Conservation (phyloP, 1,140 invertebrate species). For the Hyles euphorbiae region DNA sequence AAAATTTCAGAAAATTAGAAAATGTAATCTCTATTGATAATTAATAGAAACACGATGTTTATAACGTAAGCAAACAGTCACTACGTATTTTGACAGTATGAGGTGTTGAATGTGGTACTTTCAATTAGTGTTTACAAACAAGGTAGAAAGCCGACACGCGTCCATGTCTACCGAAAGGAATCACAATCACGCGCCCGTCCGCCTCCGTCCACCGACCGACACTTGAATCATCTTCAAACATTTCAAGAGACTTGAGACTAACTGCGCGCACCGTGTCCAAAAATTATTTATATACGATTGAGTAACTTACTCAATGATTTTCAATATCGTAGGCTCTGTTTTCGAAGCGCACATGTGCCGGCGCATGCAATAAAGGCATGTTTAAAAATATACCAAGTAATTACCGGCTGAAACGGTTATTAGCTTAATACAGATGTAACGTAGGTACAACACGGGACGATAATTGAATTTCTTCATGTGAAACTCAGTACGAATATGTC, state of each 20-base stretch:
- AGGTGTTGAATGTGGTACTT: background rate
- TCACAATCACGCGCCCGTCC: constrained; percentile 16
- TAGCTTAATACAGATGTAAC: no score
- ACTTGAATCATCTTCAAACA: constrained; percentile 19
- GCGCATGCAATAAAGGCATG: background rate
- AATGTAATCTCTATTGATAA: no score
- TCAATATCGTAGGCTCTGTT: background rate
- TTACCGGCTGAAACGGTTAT: no score
- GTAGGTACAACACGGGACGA: no score
- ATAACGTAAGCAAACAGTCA: no score
- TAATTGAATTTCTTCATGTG: no score
- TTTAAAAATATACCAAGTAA: background rate
- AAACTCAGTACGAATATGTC: no score
- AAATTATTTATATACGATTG: constrained; percentile 6
- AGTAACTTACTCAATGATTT: background rate
- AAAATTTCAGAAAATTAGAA: no score
- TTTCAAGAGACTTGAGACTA: constrained; percentile 8
- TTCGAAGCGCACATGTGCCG: background rate
- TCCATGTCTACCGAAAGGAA: constrained; percentile 11
- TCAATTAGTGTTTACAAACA: constrained; percentile 35
- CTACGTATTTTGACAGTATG: no score
- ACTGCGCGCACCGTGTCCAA: background rate
- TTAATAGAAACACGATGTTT: no score
- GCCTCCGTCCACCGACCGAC: background rate
- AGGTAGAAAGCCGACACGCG: constrained; percentile 29